These are phyloP conservation scores for Polypterus bichir DNA, from an alignment of 2,113 vertebrate species.

Conservation along the genomic window DNA sequence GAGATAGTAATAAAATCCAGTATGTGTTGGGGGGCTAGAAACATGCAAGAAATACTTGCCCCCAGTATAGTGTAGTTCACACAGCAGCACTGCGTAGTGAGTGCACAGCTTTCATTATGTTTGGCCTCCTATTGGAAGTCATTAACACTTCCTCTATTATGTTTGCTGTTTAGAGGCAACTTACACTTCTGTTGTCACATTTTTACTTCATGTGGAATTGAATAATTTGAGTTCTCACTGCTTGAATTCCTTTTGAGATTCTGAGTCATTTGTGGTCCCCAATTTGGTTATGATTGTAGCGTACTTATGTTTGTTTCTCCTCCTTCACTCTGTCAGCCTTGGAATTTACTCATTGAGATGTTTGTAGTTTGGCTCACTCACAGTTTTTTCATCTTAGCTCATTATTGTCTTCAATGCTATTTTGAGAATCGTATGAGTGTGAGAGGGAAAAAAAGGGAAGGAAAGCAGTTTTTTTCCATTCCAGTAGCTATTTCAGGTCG, in stretches of 20 bases:
- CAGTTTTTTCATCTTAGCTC: constrained; percentile 32
- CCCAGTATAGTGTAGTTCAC: too few species aligned
- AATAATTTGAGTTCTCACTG: constrained; percentile 36
- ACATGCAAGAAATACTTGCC: too few species aligned
- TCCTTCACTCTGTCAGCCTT: constrained; percentile 9
- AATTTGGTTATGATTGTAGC: constrained; percentile 57
- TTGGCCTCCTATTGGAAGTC: too few species aligned
- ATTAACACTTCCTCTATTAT: too few species aligned
- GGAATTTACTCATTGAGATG: constrained; percentile 50
- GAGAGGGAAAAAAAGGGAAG: constrained; percentile 19
- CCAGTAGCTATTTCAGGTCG: constrained; percentile 37
- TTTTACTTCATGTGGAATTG: too few species aligned
- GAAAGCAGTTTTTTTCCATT: constrained; percentile 24
- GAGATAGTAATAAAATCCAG: too few species aligned
- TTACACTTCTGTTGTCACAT: too few species aligned
- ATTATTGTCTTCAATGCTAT: constrained; percentile 32
- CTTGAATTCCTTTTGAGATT: constrained; percentile 41
- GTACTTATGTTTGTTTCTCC: constrained; percentile 19
- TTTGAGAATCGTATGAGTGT: constrained; percentile 46
- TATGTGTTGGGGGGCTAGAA: too few species aligned
- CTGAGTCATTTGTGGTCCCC: constrained; percentile 48
- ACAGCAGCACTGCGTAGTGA: too few species aligned
- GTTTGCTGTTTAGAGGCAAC: too few species aligned
- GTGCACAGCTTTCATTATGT: too few species aligned
- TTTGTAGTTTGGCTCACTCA: constrained; percentile 32